phyloP scores from a whole-genome alignment of 2,888 invertebrate species.

The Ormyrus pomaceus region DNA sequence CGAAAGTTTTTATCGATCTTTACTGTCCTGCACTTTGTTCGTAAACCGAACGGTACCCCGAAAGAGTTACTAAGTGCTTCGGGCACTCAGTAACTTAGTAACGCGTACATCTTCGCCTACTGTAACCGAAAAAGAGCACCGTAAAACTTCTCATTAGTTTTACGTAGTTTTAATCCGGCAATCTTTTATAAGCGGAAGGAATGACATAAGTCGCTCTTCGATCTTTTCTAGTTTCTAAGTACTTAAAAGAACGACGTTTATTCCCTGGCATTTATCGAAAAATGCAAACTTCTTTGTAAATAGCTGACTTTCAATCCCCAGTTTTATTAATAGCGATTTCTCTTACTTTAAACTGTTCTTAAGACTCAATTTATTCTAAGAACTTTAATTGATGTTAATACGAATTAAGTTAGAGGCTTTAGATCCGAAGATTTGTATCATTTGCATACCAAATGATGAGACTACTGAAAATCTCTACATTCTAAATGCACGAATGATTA shows the following conservation, averaged over 20 bases:
- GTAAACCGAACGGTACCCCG: conserved; percentile 16
- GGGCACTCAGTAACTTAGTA: conserved; percentile 50
- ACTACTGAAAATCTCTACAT: not conserved
- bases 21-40: conserved; percentile 22
- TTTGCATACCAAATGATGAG: conserved; percentile 27
- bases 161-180: conserved; percentile 36
- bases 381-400: not conserved
- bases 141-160: conserved; percentile 28
- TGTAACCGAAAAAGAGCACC: conserved; percentile 26
- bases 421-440: conserved; percentile 10
- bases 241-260: not conserved
- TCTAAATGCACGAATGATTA: not conserved
- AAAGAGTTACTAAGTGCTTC: conserved; percentile 48
- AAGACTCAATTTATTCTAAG: too few relatives aligned
- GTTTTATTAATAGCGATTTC: not conserved
- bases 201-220: conserved; percentile 13
- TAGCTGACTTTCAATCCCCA: not conserved
- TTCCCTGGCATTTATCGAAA: not conserved
- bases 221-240: not conserved
- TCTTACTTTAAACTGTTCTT: too few relatives aligned
- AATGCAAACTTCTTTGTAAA: not conserved
- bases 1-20: conserved; percentile 46
- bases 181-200: conserved; percentile 29
- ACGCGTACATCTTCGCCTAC: conserved; percentile 26
- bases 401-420: conserved; percentile 18